These are phyloP conservation scores for Cottus gobio DNA, from an alignment of 2,113 vertebrate genomes.

Conservation along the genomic window DNA sequence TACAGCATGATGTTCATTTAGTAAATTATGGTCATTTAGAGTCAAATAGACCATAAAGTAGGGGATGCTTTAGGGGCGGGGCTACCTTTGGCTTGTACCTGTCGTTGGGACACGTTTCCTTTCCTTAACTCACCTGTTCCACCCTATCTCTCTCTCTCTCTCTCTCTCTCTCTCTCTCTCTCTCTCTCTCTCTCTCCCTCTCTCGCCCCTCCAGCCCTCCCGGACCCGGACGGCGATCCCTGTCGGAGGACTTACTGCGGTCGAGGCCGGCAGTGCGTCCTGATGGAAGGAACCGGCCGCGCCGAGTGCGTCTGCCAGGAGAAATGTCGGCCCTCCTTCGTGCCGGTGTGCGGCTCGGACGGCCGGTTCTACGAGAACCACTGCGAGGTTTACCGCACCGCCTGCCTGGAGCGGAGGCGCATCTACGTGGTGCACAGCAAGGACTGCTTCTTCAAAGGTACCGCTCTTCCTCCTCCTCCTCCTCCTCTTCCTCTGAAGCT, in stretches of 20 bases:
- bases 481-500: too few relatives aligned
- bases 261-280: constrained; percentile 86
- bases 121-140: background rate
- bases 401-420: constrained; percentile 88
- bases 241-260: constrained; percentile 87
- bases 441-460: constrained; percentile 98
- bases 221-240: constrained; percentile 64
- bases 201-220: constrained; percentile 68
- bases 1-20: too few relatives aligned
- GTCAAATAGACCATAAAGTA: too few relatives aligned
- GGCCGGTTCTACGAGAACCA: constrained; percentile 95
- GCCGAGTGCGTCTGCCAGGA: constrained; percentile 89
- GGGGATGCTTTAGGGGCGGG: too few relatives aligned
- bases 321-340: constrained; percentile 87
- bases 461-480: background rate
- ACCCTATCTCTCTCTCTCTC: background rate
- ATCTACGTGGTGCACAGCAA: constrained; percentile 90
- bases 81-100: constrained; percentile 10
- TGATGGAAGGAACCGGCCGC: constrained; percentile 81
- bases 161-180: background rate
- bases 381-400: constrained; percentile 91
- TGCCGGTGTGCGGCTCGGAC: constrained; percentile 94
- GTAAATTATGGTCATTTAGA: too few relatives aligned
- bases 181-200: constrained; percentile 1
- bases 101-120: background rate